Conservation (phyloP, 2,113 vertebrate species). For the Calidris pugnax region DNA sequence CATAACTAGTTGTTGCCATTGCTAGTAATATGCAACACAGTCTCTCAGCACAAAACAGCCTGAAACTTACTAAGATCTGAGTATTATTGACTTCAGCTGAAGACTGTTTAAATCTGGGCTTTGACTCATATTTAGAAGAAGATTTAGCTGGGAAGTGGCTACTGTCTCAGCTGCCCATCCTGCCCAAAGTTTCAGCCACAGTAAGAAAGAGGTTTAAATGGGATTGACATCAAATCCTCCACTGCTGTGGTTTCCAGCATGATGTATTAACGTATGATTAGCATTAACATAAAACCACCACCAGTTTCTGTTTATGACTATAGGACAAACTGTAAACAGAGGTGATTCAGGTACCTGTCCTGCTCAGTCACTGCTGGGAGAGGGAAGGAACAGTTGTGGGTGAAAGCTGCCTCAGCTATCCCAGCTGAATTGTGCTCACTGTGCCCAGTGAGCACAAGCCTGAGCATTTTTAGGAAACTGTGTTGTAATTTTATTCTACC, state of each 20-base stretch:
- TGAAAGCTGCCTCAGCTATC: neutral
- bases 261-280: neutral
- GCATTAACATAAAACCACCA: neutral
- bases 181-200: neutral
- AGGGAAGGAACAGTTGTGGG: neutral
- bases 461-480: neutral
- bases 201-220: neutral
- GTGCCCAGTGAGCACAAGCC: neutral
- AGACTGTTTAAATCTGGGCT: neutral
- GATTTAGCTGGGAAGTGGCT: neutral
- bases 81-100: neutral
- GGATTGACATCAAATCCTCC: neutral
- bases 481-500: neutral
- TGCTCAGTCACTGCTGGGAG: neutral
- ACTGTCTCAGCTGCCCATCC: neutral
- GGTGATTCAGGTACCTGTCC: neutral
- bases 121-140: slow-evolving; percentile 6
- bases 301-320: neutral
- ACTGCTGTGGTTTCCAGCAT: neutral
- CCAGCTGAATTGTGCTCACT: neutral
- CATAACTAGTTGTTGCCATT: neutral
- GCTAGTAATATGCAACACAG: neutral
- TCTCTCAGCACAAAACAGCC: neutral
- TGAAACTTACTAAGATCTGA: neutral
- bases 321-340: neutral